Conservation (phyloP, 2,113 vertebrate genomes). For the Leiothrix lutea region DNA sequence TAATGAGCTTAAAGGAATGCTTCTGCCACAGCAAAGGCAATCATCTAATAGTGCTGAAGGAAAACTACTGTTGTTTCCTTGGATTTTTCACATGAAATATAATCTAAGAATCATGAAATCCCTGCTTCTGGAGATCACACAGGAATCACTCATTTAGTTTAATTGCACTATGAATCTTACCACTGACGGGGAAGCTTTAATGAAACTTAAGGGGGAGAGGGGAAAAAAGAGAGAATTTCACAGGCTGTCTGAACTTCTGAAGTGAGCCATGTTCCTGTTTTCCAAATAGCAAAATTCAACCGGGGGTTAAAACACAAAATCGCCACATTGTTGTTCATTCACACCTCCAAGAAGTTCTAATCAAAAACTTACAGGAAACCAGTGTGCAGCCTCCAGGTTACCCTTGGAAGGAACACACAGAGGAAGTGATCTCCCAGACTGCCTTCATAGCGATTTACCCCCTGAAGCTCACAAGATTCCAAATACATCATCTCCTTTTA, state of each 20-base stretch:
- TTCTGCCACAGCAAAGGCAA: neutral
- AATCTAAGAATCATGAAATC: neutral
- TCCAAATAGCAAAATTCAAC: neutral
- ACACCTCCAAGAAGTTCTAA: neutral
- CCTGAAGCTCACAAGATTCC: neutral
- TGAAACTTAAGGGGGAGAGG: neutral
- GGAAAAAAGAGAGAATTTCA: neutral
- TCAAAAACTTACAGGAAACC: neutral
- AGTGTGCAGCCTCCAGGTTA: neutral
- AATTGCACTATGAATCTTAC: neutral
- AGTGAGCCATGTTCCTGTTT: neutral
- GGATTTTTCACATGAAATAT: neutral
- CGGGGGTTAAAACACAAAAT: neutral
- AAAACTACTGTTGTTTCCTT: neutral
- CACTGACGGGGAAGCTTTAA: neutral
- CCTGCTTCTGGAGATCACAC: neutral
- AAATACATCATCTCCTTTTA: neutral
- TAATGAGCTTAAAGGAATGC: neutral
- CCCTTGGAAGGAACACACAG: neutral
- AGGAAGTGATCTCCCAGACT: neutral
- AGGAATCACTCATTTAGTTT: neutral
- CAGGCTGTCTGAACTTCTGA: neutral
- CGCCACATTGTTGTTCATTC: neutral
- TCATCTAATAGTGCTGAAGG: neutral
- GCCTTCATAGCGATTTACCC: neutral